A percentile compares a stretch with the other conserved stretches of the same genome.
These are phyloP conservation scores for Microctenopoma lineatum DNA, from an alignment of 2,797 vertebrate genomes.

Conservation along the genomic window DNA sequence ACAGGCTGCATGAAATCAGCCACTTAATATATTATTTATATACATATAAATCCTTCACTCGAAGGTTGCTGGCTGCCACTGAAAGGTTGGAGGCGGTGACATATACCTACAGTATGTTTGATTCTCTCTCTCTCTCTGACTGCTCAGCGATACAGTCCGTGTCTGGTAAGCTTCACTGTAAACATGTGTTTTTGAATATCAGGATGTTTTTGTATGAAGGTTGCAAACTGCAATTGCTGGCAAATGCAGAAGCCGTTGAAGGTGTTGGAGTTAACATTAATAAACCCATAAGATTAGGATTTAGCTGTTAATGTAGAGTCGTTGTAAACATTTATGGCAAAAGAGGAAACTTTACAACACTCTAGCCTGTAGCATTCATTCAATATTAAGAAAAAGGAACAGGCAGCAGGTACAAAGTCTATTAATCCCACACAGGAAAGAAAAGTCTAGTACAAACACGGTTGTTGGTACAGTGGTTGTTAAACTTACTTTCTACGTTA, in stretches of 20 bases:
- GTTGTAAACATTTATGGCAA: not conserved
- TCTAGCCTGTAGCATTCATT: not conserved
- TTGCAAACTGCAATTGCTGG: conserved; percentile 1
- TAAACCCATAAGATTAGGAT: conserved; percentile 17
- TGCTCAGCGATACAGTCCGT: not conserved
- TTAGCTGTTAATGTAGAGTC: conserved; percentile 1
- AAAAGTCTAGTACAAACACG: too few relatives aligned
- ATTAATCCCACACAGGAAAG: not conserved
- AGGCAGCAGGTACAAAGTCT: not conserved
- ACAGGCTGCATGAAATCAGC: conserved; percentile 24
- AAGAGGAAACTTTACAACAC: not conserved
- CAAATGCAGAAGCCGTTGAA: conserved; percentile 17
- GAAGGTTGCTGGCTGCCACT: conserved; percentile 9
- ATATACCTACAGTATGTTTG: not conserved
- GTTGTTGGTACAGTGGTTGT: too few relatives aligned
- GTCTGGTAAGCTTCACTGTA: conserved; percentile 5
- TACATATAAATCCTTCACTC: conserved; percentile 33
- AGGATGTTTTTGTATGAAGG: not conserved
- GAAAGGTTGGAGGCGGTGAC: not conserved
- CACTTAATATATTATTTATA: not conserved
- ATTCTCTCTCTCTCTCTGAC: conserved; percentile 1
- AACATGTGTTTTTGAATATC: conserved; percentile 14
- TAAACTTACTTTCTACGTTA: too few relatives aligned
- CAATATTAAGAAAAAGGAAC: not conserved
- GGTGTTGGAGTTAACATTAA: conserved; percentile 25